A percentile compares a stretch with the other conserved stretches of the same genome.
Conservation (phyloP, 2,888 invertebrate genomes). For the Lithophane leautieri region DNA sequence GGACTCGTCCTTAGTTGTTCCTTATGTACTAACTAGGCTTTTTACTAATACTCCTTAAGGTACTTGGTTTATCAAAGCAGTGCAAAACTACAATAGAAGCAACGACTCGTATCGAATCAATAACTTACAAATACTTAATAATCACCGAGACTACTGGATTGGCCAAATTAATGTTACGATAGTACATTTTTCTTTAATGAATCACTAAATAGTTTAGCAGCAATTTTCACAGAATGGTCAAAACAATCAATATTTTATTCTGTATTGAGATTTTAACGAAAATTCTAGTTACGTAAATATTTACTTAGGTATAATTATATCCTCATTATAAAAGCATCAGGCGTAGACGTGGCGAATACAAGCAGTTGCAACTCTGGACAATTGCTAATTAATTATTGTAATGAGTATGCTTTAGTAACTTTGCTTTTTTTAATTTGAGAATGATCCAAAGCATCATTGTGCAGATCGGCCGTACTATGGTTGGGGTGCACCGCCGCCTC, state of each 20-base stretch:
- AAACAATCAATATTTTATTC: background rate
- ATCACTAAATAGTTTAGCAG: slow-evolving; percentile 4
- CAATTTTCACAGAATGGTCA: slow-evolving; percentile 6
- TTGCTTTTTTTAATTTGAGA: slow-evolving; percentile 15
- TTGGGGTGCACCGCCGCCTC: slow-evolving; percentile 75
- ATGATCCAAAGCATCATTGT: slow-evolving; percentile 61
- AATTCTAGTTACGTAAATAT: background rate
- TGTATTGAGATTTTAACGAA: background rate
- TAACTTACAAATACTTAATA: slow-evolving; percentile 22
- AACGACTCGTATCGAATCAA: slow-evolving; percentile 29
- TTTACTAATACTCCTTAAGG: background rate
- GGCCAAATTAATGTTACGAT: background rate
- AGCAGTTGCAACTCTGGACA: background rate
- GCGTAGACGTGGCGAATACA: background rate
- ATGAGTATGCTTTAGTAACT: background rate
- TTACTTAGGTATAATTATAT: background rate
- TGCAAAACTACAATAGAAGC: slow-evolving; percentile 17
- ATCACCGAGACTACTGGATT: slow-evolving; percentile 16
- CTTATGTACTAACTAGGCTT: background rate
- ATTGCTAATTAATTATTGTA: background rate
- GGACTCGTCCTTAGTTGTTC: background rate
- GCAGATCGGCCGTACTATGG: slow-evolving; percentile 86
- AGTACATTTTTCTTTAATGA: slow-evolving; percentile 8
- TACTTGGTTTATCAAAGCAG: slow-evolving; percentile 42
- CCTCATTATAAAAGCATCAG: background rate